A percentile compares a stretch with the other conserved stretches of the same genome.
Conservation (phyloP, 2,888 invertebrate genomes). For the Polydrusus pterygomalis region DNA sequence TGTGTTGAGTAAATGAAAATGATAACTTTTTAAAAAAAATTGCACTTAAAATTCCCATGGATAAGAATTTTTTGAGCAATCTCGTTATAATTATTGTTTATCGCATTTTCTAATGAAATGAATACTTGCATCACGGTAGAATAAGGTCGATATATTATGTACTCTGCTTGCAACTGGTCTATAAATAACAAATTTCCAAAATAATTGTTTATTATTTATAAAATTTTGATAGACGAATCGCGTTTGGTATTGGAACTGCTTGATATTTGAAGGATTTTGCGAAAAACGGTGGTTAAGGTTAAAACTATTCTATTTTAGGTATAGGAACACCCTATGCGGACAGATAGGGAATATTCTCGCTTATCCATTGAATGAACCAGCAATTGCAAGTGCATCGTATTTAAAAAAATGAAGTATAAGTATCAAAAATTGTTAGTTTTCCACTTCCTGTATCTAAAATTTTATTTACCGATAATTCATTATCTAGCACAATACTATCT, state of each 20-base stretch:
- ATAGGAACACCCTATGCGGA: too few species aligned
- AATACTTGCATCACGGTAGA: slow-evolving; percentile 13
- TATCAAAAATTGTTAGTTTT: too few species aligned
- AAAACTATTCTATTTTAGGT: too few species aligned
- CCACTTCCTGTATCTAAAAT: too few species aligned
- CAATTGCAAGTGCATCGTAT: slow-evolving; percentile 30
- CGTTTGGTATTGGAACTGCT: not conserved
- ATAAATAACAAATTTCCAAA: slow-evolving; percentile 47
- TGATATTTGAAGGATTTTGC: too few species aligned
- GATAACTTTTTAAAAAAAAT: too few species aligned
- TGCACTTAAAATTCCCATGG: not conserved
- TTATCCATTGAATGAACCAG: slow-evolving; percentile 23
- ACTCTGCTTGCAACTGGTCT: slow-evolving; percentile 43
- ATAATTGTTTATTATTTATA: slow-evolving; percentile 41
- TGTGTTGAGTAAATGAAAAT: slow-evolving; percentile 4
- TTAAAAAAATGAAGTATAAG: too few species aligned
- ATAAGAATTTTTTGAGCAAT: slow-evolving; percentile 22
- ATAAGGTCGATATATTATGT: too few species aligned
- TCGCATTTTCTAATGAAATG: slow-evolving; percentile 43
- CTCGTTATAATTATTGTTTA: slow-evolving; percentile 25
- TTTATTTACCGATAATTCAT: too few species aligned
- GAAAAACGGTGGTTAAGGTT: too few species aligned
- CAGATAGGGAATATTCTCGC: too few species aligned
- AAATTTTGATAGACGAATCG: slow-evolving; percentile 27
- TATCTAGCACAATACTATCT: too few species aligned